These are phyloP conservation scores for Tuberolachnus salignus DNA, from an alignment of 2,888 invertebrate genomes.

Conservation along the genomic window DNA sequence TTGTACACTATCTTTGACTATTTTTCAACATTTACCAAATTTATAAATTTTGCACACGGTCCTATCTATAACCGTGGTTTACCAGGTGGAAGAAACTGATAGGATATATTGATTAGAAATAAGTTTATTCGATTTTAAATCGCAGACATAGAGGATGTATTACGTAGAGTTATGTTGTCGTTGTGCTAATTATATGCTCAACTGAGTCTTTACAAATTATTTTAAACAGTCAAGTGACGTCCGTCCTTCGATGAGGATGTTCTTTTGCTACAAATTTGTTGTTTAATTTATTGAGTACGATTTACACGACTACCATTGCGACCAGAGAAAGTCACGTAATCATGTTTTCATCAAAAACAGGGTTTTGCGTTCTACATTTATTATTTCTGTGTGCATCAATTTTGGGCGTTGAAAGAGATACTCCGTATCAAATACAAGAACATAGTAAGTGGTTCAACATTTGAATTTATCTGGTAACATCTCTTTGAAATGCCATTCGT, in stretches of 20 bases:
- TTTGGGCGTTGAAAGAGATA: background rate
- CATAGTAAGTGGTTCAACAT: conserved; percentile 4
- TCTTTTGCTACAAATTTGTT: background rate
- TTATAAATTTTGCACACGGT: too few relatives aligned
- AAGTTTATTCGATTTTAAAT: background rate
- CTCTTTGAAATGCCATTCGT: too few relatives aligned
- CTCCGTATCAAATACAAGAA: conserved; percentile 17
- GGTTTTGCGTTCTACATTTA: conserved; percentile 17
- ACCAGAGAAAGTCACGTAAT: background rate
- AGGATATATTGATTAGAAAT: background rate
- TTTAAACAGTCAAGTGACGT: background rate
- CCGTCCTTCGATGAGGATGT: background rate
- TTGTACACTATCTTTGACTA: background rate
- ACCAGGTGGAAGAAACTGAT: background rate
- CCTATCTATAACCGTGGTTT: too few relatives aligned
- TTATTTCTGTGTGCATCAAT: background rate
- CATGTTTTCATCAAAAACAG: conserved; percentile 11
- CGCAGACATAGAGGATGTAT: background rate
- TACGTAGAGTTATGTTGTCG: too few relatives aligned
- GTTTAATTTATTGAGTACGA: background rate
- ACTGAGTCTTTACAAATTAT: background rate
- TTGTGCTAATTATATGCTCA: background rate
- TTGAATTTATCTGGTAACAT: too few relatives aligned
- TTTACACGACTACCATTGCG: background rate
- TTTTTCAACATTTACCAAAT: background rate